Conservation (phyloP, 2,797 vertebrate genomes). For the Ctenopoma multispine region DNA sequence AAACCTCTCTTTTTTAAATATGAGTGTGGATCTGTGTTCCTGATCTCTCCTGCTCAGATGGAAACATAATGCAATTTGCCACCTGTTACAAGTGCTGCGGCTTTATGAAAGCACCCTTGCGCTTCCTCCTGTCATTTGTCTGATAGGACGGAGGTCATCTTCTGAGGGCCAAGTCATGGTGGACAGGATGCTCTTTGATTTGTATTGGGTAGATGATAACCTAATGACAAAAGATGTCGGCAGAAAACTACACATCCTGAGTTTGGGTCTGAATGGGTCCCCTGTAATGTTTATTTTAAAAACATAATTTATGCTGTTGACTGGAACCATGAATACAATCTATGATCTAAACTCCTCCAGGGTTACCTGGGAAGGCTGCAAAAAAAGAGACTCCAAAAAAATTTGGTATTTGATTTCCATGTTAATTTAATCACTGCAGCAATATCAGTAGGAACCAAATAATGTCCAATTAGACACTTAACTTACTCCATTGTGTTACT, state of each 20-base stretch:
- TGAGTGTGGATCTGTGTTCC: slow-evolving; percentile 79
- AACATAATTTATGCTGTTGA: slow-evolving; percentile 7
- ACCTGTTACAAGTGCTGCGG: slow-evolving; percentile 85
- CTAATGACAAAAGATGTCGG: slow-evolving; percentile 62
- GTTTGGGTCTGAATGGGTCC: slow-evolving; percentile 24
- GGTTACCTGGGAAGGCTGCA: neutral
- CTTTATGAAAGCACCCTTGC: slow-evolving; percentile 82
- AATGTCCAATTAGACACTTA: neutral
- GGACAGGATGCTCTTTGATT: slow-evolving; percentile 73
- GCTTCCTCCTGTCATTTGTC: slow-evolving; percentile 83
- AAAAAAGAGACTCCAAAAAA: neutral
- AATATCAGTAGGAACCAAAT: neutral
- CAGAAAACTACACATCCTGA: slow-evolving; percentile 48
- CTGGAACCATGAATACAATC: slow-evolving; percentile 13
- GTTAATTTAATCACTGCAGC: neutral
- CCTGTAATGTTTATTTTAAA: slow-evolving; percentile 5
- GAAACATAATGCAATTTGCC: slow-evolving; percentile 84
- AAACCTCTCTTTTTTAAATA: slow-evolving; percentile 82
- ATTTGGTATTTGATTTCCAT: neutral
- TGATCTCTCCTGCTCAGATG: slow-evolving; percentile 79
- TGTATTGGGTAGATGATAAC: slow-evolving; percentile 70
- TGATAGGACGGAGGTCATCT: slow-evolving; percentile 77
- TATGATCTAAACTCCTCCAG: neutral
- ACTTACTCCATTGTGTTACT: no score
- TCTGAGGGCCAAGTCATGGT: slow-evolving; percentile 67